Percentiles rank a stretch among this genome's conserved stretches.
phyloP scores from a whole-genome alignment of 2,797 vertebrate species.

The Tapera naevia region DNA sequence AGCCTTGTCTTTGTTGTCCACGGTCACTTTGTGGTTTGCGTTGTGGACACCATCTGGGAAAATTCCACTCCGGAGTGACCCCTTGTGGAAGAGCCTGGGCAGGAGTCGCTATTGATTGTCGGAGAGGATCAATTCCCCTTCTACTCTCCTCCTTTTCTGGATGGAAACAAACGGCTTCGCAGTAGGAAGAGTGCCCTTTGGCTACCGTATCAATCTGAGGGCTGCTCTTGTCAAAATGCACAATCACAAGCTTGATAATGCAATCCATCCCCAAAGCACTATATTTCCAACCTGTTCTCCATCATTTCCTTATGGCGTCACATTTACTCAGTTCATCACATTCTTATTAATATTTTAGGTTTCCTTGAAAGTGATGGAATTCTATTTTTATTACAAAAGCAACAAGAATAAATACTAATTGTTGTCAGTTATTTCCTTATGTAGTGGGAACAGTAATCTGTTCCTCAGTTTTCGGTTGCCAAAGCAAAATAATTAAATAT shows the following conservation, averaged over 20 bases:
- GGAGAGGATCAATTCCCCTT: constrained; percentile 34
- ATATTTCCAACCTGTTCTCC: constrained; percentile 71
- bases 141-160: neutral
- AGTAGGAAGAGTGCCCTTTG: constrained; percentile 69
- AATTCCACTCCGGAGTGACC: constrained; percentile 34
- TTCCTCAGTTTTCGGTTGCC: constrained; percentile 63
- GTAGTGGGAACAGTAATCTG: constrained; percentile 69
- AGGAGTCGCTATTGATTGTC: constrained; percentile 17
- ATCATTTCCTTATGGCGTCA: constrained; percentile 73
- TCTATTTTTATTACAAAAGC: constrained; percentile 73
- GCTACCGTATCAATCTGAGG: constrained; percentile 68
- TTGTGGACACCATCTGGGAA: neutral
- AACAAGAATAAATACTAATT: constrained; percentile 73
- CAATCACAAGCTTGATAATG: constrained; percentile 68
- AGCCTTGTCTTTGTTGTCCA: accelerated
- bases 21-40: neutral
- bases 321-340: constrained; percentile 70
- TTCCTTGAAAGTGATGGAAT: constrained; percentile 73
- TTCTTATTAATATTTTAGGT: constrained; percentile 72
- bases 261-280: constrained; percentile 69
- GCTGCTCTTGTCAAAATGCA: constrained; percentile 71
- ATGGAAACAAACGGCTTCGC: constrained; percentile 58
- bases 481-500: constrained; percentile 71
- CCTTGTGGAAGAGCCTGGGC: constrained; percentile 8
- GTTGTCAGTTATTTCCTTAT: constrained; percentile 70